phyloP scores from a whole-genome alignment of 2,113 vertebrate genomes.

The Lagenorhynchus albirostris region DNA sequence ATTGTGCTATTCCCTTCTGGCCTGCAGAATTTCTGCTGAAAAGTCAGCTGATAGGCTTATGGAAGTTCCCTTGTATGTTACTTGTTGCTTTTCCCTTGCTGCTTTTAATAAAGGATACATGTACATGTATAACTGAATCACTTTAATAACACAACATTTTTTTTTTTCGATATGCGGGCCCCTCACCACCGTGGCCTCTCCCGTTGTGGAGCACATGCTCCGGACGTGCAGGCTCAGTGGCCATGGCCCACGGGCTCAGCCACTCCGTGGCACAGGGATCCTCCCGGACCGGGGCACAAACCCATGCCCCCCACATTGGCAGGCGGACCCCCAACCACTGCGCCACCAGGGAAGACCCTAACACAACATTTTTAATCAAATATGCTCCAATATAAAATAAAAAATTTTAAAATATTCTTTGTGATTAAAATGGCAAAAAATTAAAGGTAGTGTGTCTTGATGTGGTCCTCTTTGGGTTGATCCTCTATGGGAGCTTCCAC shows the following conservation, averaged over 20 bases:
- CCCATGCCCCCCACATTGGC: no score
- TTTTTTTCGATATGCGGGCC: no score
- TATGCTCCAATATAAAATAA: neutral
- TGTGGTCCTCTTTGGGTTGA: neutral
- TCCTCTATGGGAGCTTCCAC: neutral
- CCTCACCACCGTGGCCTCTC: no score
- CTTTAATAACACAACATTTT: neutral
- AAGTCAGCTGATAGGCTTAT: neutral
- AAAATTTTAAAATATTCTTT: neutral
- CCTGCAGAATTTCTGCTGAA: neutral
- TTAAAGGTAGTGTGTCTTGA: neutral
- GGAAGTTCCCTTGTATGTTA: neutral
- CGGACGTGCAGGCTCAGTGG: no score
- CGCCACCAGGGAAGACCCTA: neutral
- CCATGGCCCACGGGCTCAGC: no score
- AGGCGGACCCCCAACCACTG: no score
- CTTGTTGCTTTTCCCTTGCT: neutral
- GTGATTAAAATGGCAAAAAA: neutral
- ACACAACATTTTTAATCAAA: neutral
- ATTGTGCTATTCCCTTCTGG: neutral
- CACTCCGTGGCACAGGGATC: no score
- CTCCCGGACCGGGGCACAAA: no score
- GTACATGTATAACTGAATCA: neutral
- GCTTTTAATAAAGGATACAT: neutral
- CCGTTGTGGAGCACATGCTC: rapidly evolving